These are phyloP conservation scores for Mycetomoellerius zeteki DNA, from an alignment of 1,140 invertebrate genomes.

Conservation along the genomic window DNA sequence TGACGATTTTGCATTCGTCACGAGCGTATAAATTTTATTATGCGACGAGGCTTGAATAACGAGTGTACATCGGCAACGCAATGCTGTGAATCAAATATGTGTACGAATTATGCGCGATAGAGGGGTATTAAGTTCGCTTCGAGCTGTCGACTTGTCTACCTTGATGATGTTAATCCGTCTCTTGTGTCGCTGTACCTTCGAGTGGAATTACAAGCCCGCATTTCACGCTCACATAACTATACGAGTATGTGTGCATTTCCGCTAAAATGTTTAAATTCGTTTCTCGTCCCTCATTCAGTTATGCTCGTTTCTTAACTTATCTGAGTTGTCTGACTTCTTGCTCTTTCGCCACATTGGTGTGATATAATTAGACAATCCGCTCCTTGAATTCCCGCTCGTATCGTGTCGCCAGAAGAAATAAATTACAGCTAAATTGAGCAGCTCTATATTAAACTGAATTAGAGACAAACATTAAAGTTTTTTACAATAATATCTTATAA, in stretches of 20 bases:
- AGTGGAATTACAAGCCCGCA: slow-evolving; percentile 61
- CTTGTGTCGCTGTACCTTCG: slow-evolving; percentile 62
- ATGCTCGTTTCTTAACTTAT: slow-evolving; percentile 13
- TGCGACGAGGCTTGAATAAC: slow-evolving; percentile 13
- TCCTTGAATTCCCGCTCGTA: background rate
- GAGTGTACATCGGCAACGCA: background rate
- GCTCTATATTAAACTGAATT: background rate
- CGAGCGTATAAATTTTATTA: slow-evolving; percentile 37
- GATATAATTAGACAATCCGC: slow-evolving; percentile 39
- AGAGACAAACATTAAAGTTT: background rate
- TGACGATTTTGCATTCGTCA: slow-evolving; percentile 44
- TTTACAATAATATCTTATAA: background rate
- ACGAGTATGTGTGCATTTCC: background rate
- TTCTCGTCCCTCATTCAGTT: background rate
- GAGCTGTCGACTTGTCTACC: slow-evolving; percentile 50
- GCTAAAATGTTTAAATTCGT: slow-evolving; percentile 20
- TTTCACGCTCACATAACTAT: slow-evolving; percentile 61
- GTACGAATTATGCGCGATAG: slow-evolving; percentile 61
- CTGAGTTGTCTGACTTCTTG: slow-evolving; percentile 1
- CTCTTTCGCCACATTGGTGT: background rate
- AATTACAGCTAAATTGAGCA: background rate
- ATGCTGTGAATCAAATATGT: slow-evolving; percentile 46
- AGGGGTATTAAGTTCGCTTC: slow-evolving; percentile 62
- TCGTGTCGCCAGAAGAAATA: slow-evolving; percentile 25
- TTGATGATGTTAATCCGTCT: slow-evolving; percentile 51